phyloP scores from a whole-genome alignment of 2,888 invertebrate species.

The Metellina segmentata region DNA sequence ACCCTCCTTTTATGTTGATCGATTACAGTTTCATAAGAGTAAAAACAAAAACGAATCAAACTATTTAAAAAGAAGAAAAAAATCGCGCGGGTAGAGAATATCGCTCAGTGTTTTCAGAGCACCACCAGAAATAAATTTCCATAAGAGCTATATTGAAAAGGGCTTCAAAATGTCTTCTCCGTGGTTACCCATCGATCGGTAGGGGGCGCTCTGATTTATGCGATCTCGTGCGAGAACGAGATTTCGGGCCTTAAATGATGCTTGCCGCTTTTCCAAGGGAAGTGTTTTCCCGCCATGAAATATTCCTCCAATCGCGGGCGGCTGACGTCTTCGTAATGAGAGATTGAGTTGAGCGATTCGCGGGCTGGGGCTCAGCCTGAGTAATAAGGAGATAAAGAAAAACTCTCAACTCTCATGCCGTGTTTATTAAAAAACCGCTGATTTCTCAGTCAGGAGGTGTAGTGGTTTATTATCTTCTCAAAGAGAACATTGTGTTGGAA shows the following conservation, averaged over 20 bases:
- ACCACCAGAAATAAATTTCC: slow-evolving; percentile 65
- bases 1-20: slow-evolving; percentile 36
- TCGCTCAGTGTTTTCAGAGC: slow-evolving; percentile 51
- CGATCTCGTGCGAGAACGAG: slow-evolving; percentile 25
- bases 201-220: slow-evolving; percentile 39
- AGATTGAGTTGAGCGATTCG: slow-evolving; percentile 20
- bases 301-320: slow-evolving; percentile 30
- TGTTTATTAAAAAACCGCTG: not conserved
- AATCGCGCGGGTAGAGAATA: slow-evolving; percentile 9
- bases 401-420: not conserved
- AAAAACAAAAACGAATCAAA: slow-evolving; percentile 6
- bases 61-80: not conserved
- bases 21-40: slow-evolving; percentile 32
- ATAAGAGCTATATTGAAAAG: slow-evolving; percentile 62
- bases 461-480: not conserved
- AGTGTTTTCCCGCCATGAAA: slow-evolving; percentile 13
- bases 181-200: slow-evolving; percentile 58
- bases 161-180: slow-evolving; percentile 53
- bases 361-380: not conserved
- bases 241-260: slow-evolving; percentile 9
- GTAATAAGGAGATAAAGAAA: not conserved
- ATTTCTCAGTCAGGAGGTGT: not conserved
- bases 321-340: slow-evolving; percentile 35
- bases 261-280: not conserved
- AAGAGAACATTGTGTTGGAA: too few species aligned